These are phyloP conservation scores for Pilophorus perplexus DNA, from an alignment of 2,888 invertebrate species.

Conservation along the genomic window DNA sequence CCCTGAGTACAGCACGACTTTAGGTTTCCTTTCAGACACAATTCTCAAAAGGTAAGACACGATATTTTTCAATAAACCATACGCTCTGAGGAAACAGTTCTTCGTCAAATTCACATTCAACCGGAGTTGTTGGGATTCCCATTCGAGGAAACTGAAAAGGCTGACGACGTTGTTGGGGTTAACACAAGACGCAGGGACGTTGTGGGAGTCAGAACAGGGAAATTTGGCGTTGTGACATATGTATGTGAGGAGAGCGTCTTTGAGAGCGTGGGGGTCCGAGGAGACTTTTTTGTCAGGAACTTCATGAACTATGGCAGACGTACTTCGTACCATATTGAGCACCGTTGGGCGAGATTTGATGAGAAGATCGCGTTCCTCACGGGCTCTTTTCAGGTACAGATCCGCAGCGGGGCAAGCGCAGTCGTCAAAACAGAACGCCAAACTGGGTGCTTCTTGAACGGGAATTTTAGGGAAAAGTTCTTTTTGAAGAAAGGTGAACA, in stretches of 20 bases:
- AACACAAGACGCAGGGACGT: slow-evolving; percentile 57
- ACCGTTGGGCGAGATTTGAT: slow-evolving; percentile 73
- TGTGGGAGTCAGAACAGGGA: slow-evolving; percentile 60
- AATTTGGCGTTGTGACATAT: slow-evolving; percentile 79
- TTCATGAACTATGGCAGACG: slow-evolving; percentile 65
- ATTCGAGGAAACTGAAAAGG: slow-evolving; percentile 77
- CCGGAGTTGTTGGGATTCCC: slow-evolving; percentile 67
- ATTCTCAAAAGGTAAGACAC: slow-evolving; percentile 77
- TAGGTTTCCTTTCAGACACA: slow-evolving; percentile 71
- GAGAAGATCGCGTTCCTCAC: slow-evolving; percentile 61
- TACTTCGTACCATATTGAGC: slow-evolving; percentile 65
- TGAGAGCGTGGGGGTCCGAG: slow-evolving; percentile 67
- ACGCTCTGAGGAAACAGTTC: slow-evolving; percentile 70
- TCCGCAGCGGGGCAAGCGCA: slow-evolving; percentile 76
- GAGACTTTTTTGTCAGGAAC: slow-evolving; percentile 61
- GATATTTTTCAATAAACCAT: slow-evolving; percentile 79
- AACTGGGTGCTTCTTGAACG: slow-evolving; percentile 73
- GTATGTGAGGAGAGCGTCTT: slow-evolving; percentile 79
- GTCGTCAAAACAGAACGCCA: slow-evolving; percentile 80
- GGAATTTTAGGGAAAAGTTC: slow-evolving; percentile 57
- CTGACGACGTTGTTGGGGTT: slow-evolving; percentile 71
- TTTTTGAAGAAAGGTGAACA: slow-evolving; percentile 67
- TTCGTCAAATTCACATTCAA: slow-evolving; percentile 62
- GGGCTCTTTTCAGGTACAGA: slow-evolving; percentile 55
- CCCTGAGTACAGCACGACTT: slow-evolving; percentile 80